Evolutionary conservation across 2,888 invertebrate species (phyloP), one percentile per base, ranked within the genome.

Genomic region (Lycophotia porphyrea): DNA sequence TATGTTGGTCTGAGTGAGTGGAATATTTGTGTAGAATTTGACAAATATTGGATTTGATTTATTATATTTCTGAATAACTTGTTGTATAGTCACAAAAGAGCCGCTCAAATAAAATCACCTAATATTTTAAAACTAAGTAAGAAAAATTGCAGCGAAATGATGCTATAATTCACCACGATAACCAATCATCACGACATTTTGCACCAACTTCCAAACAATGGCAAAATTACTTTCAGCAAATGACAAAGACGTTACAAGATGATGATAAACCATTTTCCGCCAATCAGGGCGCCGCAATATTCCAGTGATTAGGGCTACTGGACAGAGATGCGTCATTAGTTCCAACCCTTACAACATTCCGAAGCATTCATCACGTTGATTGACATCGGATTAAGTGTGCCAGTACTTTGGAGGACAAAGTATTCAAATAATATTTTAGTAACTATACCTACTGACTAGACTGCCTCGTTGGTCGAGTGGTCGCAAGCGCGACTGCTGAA

Each of bases 301-400:
- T 76, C 58, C 69, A 74, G 49, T 71, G 72, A 83, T 84, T 76
- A 83, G 63, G 73, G 83, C 63, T 80, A 58, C 73, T 61, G 85
- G 77, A 84, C 83, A 70, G 74, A 74, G 55, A 77, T 71, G 82
- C 84, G 76, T 83, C 85, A 84, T 83, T 83, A 83, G 71, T 84
- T 76, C 76, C 71, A 71, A 76, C 84, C 84, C 74, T 84, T 71
- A 81, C 81, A 72, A 68, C 61, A 71, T 72, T 71, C 63, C 27
- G 15, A 63, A 74, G 55, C 84, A 85, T 84, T 84, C 85, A 82
- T 84, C 85, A 78, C 61, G 39, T 72, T 82, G 84, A 84, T 85
- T 84, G 84, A 85, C 82, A 76, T 63, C 27, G 82, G 82, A 84
- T 85, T 85, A 81, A 85, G 68, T 71, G 42, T 60, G 49, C 60